Evolutionary conservation across 2,888 invertebrate genomes (phyloP).

Genomic region (Eristalis tenax): DNA sequence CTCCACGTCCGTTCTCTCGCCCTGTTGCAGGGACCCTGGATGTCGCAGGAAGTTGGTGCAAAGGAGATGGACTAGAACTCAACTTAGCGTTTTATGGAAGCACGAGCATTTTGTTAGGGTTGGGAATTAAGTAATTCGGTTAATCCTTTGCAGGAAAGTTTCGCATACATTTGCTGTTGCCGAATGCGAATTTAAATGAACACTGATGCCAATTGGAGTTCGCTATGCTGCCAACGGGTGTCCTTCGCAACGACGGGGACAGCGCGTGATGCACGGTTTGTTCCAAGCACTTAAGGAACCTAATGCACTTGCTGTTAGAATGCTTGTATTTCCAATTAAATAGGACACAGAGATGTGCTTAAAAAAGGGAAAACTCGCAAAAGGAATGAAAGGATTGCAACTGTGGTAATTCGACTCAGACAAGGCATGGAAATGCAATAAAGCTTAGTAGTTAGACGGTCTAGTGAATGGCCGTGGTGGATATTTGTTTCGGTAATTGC

Average conservation of each 20-base stretch:
- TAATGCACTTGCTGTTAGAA: conserved; percentile 3
- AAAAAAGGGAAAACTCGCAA: neutral
- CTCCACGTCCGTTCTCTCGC: neutral
- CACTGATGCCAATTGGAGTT: conserved; percentile 35
- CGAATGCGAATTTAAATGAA: conserved; percentile 66
- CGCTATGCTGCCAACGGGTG: neutral
- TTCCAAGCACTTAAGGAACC: conserved; percentile 32
- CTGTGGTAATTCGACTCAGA: neutral
- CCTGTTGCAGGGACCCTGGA: neutral
- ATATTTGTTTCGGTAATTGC: neutral
- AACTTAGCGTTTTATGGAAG: conserved; percentile 53
- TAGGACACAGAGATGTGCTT: conserved; percentile 7
- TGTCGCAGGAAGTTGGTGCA: neutral
- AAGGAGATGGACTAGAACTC: conserved; percentile 24
- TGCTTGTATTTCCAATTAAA: conserved; percentile 41
- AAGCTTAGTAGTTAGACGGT: neutral
- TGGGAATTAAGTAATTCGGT: conserved; percentile 62
- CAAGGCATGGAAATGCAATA: neutral
- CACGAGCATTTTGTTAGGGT: conserved; percentile 47
- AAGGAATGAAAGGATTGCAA: neutral
- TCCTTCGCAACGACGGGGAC: conserved; percentile 4
- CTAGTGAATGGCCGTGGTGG: neutral
- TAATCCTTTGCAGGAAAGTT: conserved; percentile 65
- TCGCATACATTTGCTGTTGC: conserved; percentile 59
- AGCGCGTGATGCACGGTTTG: conserved; percentile 35